Evolutionary conservation across 2,113 vertebrate genomes (phyloP).

Genomic region (Pithys albifrons): DNA sequence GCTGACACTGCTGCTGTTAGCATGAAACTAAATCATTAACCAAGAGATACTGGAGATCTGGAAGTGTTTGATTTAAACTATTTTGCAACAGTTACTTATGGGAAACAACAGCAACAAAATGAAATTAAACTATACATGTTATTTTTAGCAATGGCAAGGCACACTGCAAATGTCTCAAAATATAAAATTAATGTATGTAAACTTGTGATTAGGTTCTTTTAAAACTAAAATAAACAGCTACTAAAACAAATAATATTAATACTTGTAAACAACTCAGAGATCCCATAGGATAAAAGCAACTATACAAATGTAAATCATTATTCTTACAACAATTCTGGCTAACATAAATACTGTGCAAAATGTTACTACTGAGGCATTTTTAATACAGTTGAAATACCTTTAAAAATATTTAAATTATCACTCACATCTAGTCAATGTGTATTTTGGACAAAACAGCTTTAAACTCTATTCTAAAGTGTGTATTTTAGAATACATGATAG

Average conservation of each 20-base stretch:
- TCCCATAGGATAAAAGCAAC: neutral
- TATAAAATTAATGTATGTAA: conserved; percentile 5
- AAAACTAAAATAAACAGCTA: neutral
- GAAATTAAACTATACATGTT: neutral
- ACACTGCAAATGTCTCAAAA: neutral
- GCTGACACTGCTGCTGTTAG: neutral
- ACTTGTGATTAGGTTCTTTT: neutral
- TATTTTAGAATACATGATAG: neutral
- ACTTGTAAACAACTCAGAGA: neutral
- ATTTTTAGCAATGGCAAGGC: neutral
- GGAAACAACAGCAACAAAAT: neutral
- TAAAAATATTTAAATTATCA: neutral
- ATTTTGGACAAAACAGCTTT: neutral
- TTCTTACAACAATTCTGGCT: neutral
- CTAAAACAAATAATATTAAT: neutral
- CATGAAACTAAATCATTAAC: neutral
- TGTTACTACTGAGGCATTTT: neutral
- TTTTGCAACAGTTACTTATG: neutral
- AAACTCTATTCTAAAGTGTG: neutral
- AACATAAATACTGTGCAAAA: neutral
- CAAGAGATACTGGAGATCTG: neutral
- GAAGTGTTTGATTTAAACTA: neutral
- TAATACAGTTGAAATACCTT: neutral
- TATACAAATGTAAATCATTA: neutral
- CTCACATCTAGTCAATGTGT: neutral